A percentile compares a stretch with the other conserved stretches of the same genome.
phyloP scores from a whole-genome alignment of 2,797 vertebrate genomes.

The Onychomys torridus region DNA sequence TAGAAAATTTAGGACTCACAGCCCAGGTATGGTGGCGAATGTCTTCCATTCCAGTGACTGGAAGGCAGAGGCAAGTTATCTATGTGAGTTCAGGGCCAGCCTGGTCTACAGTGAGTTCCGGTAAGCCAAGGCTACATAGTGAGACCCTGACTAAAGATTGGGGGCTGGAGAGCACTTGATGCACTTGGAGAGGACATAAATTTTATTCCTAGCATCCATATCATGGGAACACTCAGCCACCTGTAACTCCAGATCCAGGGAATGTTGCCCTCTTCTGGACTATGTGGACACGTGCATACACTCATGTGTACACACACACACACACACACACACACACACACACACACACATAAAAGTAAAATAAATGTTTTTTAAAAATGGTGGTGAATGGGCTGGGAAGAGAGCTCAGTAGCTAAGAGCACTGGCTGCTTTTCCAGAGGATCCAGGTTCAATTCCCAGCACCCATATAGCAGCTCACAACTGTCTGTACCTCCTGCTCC shows the following conservation, averaged over 20 bases:
- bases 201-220: too few relatives aligned
- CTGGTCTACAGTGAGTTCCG: not conserved
- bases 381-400: not conserved
- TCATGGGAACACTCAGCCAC: too few relatives aligned
- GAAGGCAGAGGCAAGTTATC: not conserved
- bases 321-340: not conserved
- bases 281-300: not conserved
- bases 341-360: too few relatives aligned
- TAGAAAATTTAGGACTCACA: too few relatives aligned
- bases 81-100: not conserved
- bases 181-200: too few relatives aligned
- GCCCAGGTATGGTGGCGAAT: not conserved
- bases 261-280: too few relatives aligned
- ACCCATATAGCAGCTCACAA: not conserved
- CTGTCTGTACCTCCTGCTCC: too few relatives aligned
- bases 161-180: too few relatives aligned
- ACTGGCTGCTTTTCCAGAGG: not conserved
- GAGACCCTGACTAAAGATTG: too few relatives aligned
- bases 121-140: too few relatives aligned
- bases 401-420: not conserved
- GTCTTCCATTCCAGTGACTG: not conserved
- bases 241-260: too few relatives aligned
- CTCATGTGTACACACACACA: not conserved
- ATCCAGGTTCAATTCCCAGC: not conserved
- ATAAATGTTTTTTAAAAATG: too few relatives aligned